phyloP scores from a whole-genome alignment of 1,140 invertebrate genomes.

The Drosophila nigrodunni region DNA sequence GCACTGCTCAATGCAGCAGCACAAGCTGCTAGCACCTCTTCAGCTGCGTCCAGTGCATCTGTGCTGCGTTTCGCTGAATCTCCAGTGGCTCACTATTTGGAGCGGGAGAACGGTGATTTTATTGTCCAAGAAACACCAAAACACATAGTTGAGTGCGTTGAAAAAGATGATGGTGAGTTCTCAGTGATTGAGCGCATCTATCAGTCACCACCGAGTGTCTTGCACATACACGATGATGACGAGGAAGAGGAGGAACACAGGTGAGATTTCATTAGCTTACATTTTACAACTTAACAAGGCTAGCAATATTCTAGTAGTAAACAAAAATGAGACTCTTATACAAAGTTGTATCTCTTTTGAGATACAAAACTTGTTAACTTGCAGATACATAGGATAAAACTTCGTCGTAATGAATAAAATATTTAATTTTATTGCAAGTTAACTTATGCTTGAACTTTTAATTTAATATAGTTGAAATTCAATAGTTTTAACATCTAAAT shows the following conservation, averaged over 20 bases:
- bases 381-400: no score
- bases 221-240: conserved; percentile 81
- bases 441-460: neutral
- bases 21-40: conserved; percentile 60
- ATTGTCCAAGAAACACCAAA: conserved; percentile 84
- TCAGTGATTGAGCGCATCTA: conserved; percentile 83
- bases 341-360: no score
- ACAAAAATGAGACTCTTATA: no score
- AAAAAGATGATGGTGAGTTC: conserved; percentile 81
- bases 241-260: conserved; percentile 66
- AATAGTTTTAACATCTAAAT: no score
- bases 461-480: neutral
- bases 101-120: conserved; percentile 81
- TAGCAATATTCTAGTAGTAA: no score
- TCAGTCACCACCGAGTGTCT: conserved; percentile 80
- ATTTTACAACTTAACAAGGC: no score
- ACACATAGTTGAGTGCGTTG: conserved; percentile 82
- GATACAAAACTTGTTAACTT: no score
- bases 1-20: conserved; percentile 69
- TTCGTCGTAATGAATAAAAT: no score
- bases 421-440: no score
- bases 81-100: conserved; percentile 80
- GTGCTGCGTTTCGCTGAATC: conserved; percentile 80
- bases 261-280: conserved; percentile 1
- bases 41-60: conserved; percentile 55